Conservation (phyloP, 2,113 vertebrate genomes). For the Callipepla squamata region DNA sequence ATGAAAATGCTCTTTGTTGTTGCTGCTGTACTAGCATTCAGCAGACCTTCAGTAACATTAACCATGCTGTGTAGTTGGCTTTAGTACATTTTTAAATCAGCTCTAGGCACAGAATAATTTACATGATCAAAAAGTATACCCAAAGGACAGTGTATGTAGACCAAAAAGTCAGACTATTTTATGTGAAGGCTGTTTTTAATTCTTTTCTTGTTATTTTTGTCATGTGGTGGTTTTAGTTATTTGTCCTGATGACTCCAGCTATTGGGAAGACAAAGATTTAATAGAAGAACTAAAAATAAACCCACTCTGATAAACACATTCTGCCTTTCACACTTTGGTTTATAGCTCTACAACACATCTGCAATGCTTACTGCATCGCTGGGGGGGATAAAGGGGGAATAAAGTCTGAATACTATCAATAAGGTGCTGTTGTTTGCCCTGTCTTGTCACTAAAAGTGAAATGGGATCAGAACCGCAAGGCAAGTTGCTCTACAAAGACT, state of each 20-base stretch:
- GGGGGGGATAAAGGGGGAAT: background rate
- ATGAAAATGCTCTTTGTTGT: background rate
- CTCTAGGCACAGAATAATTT: background rate
- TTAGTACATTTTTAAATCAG: background rate
- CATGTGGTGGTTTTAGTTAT: background rate
- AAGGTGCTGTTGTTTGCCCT: slow-evolving; percentile 6
- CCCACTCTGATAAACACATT: background rate
- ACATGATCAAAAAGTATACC: background rate
- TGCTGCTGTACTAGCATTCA: background rate
- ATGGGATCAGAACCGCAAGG: slow-evolving; percentile 2
- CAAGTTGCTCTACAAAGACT: background rate
- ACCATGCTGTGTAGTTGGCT: background rate
- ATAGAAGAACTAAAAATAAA: slow-evolving; percentile 30
- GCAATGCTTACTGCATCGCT: background rate
- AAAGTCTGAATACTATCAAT: slow-evolving; percentile 10
- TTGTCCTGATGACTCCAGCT: background rate
- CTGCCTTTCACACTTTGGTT: background rate
- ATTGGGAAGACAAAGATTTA: background rate
- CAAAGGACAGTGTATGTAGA: background rate
- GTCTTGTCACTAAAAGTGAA: slow-evolving; percentile 30
- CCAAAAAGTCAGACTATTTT: background rate
- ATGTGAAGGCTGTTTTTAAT: background rate
- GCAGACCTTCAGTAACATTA: background rate
- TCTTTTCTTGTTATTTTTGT: slow-evolving; percentile 23
- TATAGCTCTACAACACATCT: background rate